Percentiles rank a stretch among this genome's conserved stretches.
phyloP scores from a whole-genome alignment of 2,888 invertebrate genomes.

The Chouioia cunea region DNA sequence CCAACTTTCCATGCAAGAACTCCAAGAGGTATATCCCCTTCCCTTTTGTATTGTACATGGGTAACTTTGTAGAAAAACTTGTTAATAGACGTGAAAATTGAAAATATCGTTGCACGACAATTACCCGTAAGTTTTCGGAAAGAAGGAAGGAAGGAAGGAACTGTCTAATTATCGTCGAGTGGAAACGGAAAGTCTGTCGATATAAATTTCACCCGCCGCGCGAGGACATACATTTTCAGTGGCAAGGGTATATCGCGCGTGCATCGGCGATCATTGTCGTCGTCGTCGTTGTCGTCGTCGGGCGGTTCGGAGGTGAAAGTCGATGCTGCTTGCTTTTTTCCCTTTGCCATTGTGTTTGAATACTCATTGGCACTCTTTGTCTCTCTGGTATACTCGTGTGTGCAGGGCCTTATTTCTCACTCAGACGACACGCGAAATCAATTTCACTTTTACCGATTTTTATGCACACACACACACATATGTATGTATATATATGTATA shows the following conservation, averaged over 20 bases:
- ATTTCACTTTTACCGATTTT: slow-evolving; percentile 40
- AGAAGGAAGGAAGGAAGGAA: background rate
- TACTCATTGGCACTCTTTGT: slow-evolving; percentile 41
- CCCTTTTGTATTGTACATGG: too few species aligned
- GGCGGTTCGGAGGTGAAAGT: slow-evolving; percentile 37
- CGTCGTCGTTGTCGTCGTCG: slow-evolving; percentile 12
- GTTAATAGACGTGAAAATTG: too few species aligned
- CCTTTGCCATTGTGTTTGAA: slow-evolving; percentile 28
- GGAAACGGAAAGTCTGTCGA: slow-evolving; percentile 39
- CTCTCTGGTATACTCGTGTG: background rate
- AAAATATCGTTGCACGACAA: too few species aligned
- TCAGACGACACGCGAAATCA: slow-evolving; percentile 33
- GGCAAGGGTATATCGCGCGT: slow-evolving; percentile 46
- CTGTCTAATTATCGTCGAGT: slow-evolving; percentile 11
- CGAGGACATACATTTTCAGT: slow-evolving; percentile 39
- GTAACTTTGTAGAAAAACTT: too few species aligned
- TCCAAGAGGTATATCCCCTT: too few species aligned
- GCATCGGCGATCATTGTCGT: slow-evolving; percentile 46
- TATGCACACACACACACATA: background rate
- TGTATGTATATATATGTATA: too few species aligned
- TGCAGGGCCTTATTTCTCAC: slow-evolving; percentile 18
- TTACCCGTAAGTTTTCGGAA: background rate
- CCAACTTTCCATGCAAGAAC: too few species aligned
- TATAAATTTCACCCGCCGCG: slow-evolving; percentile 40
- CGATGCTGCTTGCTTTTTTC: slow-evolving; percentile 9